These are phyloP conservation scores for Psylliodes chrysocephalus DNA, from an alignment of 2,888 invertebrate genomes.

Conservation along the genomic window DNA sequence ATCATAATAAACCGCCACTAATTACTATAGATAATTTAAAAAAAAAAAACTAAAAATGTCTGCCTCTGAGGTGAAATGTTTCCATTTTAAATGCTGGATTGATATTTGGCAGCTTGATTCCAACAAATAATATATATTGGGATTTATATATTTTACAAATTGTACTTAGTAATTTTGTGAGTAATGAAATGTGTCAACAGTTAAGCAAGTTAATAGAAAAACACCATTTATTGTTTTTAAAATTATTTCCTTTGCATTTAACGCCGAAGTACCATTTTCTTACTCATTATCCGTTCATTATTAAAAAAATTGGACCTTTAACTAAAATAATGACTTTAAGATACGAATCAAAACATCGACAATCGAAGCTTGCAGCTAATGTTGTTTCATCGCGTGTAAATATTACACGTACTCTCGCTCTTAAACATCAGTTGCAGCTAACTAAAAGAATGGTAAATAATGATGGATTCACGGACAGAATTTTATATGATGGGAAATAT, in stretches of 20 bases:
- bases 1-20: too few species aligned
- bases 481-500: too few species aligned
- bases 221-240: conserved; percentile 21
- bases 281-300: conserved; percentile 37
- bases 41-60: too few species aligned
- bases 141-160: conserved; percentile 20
- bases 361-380: conserved; percentile 29
- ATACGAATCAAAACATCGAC: conserved; percentile 39
- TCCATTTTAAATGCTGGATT: conserved; percentile 25
- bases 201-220: conserved; percentile 14
- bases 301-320: conserved; percentile 34
- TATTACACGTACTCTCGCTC: conserved; percentile 6
- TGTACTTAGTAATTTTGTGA: conserved; percentile 24
- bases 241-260: conserved; percentile 15
- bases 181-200: background rate
- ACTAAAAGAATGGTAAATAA: too few species aligned
- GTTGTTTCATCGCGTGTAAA: conserved; percentile 16
- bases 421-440: conserved; percentile 21
- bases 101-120: conserved; percentile 33
- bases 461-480: too few species aligned
- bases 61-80: conserved; percentile 35
- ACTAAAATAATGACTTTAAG: conserved; percentile 25
- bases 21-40: too few species aligned
- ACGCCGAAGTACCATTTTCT: conserved; percentile 43
- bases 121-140: conserved; percentile 23